Evolutionary conservation across 2,888 invertebrate genomes (phyloP), one percentile per base, ranked within the genome.

Genomic region (Rhamphomyia laevipes): DNA sequence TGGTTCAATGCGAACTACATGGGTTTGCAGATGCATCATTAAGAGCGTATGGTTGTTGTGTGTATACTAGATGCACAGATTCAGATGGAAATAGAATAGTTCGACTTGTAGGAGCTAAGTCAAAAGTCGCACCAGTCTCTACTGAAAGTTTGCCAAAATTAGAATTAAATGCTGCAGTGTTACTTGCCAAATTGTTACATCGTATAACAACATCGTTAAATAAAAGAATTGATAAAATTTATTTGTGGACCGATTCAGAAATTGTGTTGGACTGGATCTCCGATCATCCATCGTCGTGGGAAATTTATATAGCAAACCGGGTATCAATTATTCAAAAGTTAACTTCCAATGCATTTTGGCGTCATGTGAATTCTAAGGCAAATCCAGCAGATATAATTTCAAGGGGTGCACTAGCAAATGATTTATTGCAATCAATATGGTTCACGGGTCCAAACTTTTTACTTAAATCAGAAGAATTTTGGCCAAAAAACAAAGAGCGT

Each of bases 21-120:
- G 51, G 53, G 17, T 52, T 52, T 37, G 37, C 50, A 1, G 51
- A 54, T 35, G 51, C 50, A 10, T 48, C 51, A n/a, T 47, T 46
- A n/a, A 50, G 47, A 35, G 54, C 53, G 21, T 52, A 49, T 50
- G 53, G 51, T 12, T 51, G 53, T 38, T 53, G 50, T 18, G 41
- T 48, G 15, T 48, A 50, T 16, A 17, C 40, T 21, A 48, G 50
- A 37, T 21, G 41, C 13, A 37, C 33, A 13, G 44, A 37, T 12
- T 18, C n/a, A 2, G 33, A 46, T 3, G 42, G 44, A 15, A 15
- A 16, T 9, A 7, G 21, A 11, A 16, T 17, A n/a, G 38, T 42
- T 11, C 35, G 40, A 7, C 18, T 5, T 49, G 16, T 49, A 10
- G 16, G 41, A 9, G 49, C 49, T 6, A 49, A 45, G 21, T 50